Evolutionary conservation across 64 coral and sea anemone species (phyloP).

Genomic region (Montipora sp.): DNA sequence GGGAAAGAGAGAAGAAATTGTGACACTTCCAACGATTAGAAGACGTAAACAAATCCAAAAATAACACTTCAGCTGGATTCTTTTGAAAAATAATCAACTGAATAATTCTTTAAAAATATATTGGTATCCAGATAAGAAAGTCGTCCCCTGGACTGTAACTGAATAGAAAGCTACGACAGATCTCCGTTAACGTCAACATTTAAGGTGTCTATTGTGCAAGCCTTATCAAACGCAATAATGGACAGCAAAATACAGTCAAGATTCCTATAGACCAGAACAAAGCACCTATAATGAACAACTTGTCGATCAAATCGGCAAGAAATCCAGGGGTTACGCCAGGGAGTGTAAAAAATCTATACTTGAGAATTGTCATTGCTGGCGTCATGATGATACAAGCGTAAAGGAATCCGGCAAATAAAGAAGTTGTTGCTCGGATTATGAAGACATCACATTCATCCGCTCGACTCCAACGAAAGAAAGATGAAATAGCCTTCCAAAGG

Average conservation of each 20-base stretch:
- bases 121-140: background rate
- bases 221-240: constrained; percentile 83
- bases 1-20: no score
- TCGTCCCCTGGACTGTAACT: background rate
- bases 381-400: constrained; percentile 89
- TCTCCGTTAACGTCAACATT: no score
- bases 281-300: constrained; percentile 92
- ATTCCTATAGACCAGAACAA: constrained; percentile 86
- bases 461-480: constrained; percentile 92
- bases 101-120: background rate
- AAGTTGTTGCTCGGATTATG: constrained; percentile 74
- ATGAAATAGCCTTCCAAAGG: constrained; percentile 89
- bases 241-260: constrained; percentile 91
- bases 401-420: constrained; percentile 89
- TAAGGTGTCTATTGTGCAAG: constrained; percentile 57
- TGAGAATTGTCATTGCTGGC: constrained; percentile 84
- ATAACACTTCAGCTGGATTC: background rate
- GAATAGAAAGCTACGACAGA: no score
- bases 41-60: no score
- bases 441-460: constrained; percentile 89
- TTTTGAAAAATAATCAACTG: no score
- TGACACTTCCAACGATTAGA: no score
- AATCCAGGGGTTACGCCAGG: constrained; percentile 83
- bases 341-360: constrained; percentile 86
- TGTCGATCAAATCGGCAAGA: constrained; percentile 81